Evolutionary conservation across 2,888 invertebrate species (phyloP).

Genomic region (Drosophila phalerata): DNA sequence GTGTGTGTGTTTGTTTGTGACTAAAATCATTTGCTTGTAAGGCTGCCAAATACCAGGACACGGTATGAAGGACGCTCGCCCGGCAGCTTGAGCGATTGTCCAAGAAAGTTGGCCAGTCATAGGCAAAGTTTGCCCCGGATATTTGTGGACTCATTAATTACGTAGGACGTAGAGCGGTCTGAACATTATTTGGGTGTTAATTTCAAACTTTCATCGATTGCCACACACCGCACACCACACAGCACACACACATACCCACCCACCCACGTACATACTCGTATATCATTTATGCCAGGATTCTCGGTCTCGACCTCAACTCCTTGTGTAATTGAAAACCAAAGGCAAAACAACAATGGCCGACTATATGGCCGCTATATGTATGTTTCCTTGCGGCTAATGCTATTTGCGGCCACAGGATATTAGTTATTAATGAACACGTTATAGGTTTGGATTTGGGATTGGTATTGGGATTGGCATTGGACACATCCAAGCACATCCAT

Average conservation of each 20-base stretch:
- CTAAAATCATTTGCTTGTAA: slow-evolving; percentile 77
- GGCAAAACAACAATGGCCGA: slow-evolving; percentile 70
- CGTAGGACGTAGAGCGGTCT: slow-evolving; percentile 46
- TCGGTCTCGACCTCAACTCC: slow-evolving; percentile 51
- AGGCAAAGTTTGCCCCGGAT: slow-evolving; percentile 60
- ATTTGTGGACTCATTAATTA: slow-evolving; percentile 76
- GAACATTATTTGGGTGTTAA: slow-evolving; percentile 72
- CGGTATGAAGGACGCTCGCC: slow-evolving; percentile 23
- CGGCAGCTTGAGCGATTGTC: slow-evolving; percentile 74
- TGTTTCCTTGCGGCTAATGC: slow-evolving; percentile 63
- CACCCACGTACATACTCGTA: slow-evolving; percentile 23
- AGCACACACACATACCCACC: not conserved
- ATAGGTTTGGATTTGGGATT: slow-evolving; percentile 48
- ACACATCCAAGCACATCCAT: slow-evolving; percentile 2
- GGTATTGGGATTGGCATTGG: slow-evolving; percentile 21
- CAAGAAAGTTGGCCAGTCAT: slow-evolving; percentile 55
- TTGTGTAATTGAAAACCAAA: slow-evolving; percentile 77
- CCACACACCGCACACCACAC: slow-evolving; percentile 20
- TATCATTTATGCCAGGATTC: slow-evolving; percentile 45
- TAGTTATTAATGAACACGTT: slow-evolving; percentile 80
- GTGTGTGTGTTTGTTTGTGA: slow-evolving; percentile 8
- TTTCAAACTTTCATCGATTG: slow-evolving; percentile 79
- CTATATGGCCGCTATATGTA: slow-evolving; percentile 36
- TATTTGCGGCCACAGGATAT: slow-evolving; percentile 78
- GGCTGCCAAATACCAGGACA: slow-evolving; percentile 68